Percentiles rank a stretch among this genome's conserved stretches.
These are phyloP conservation scores for Onychomys torridus DNA, from an alignment of 2,797 vertebrate species.

Conservation along the genomic window DNA sequence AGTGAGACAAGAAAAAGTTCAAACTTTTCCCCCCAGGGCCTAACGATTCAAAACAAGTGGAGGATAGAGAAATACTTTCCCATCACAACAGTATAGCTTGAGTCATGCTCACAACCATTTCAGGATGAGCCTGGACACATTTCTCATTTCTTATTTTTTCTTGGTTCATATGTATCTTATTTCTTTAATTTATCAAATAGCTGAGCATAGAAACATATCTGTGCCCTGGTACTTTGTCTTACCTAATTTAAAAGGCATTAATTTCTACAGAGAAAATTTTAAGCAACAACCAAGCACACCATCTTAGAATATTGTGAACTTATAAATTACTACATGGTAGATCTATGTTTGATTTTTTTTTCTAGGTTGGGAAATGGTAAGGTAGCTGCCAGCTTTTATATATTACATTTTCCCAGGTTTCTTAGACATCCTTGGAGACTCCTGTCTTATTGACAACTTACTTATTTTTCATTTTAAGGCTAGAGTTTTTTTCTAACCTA, in stretches of 20 bases:
- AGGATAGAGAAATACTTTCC: background rate
- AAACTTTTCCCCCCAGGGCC: background rate
- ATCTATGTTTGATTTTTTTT: background rate
- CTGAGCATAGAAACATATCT: background rate
- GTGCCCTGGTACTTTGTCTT: background rate
- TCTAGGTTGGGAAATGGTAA: background rate
- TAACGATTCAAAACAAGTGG: background rate
- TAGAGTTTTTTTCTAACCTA: background rate
- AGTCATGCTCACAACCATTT: background rate
- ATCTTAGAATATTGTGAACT: background rate
- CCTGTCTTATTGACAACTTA: background rate
- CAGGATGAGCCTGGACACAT: background rate
- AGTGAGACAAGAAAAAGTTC: background rate
- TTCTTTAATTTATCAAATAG: background rate
- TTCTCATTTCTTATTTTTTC: background rate
- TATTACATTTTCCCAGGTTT: background rate
- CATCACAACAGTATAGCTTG: background rate
- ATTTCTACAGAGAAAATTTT: constrained; percentile 8
- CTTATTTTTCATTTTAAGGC: background rate
- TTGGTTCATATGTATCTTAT: background rate
- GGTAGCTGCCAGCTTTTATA: background rate
- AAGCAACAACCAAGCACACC: background rate
- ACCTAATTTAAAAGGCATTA: background rate
- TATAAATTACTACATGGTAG: background rate
- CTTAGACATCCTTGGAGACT: background rate